phyloP scores from a whole-genome alignment of 2,888 invertebrate species.

The Rhaphigaster nebulosa region DNA sequence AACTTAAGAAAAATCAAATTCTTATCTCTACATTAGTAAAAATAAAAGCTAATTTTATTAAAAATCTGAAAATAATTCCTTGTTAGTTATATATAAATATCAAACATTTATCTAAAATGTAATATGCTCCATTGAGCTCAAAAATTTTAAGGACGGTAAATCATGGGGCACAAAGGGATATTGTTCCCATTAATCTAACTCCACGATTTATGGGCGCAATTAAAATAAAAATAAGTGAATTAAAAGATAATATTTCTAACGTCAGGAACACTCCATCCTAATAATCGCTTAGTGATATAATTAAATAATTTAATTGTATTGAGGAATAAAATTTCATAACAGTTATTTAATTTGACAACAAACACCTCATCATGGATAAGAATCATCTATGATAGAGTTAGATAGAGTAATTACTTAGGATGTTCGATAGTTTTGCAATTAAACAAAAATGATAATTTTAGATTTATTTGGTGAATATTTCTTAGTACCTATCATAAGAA shows the following conservation, averaged over 20 bases:
- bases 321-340: not conserved
- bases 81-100: not conserved
- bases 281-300: not conserved
- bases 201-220: not conserved
- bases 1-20: no score
- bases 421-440: no score
- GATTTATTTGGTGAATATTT: no score
- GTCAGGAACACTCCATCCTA: not conserved
- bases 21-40: no score
- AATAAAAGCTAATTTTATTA: no score
- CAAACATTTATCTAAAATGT: not conserved
- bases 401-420: no score
- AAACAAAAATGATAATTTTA: no score
- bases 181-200: not conserved
- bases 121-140: not conserved
- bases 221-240: slow-evolving; percentile 24
- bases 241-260: slow-evolving; percentile 14
- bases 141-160: not conserved
- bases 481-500: no score
- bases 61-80: not conserved
- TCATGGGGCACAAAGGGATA: not conserved
- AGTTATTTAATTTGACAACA: not conserved
- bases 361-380: not conserved
- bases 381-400: not conserved
- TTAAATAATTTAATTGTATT: not conserved